phyloP scores from a whole-genome alignment of 2,797 vertebrate species.

The Astyanax mexicanus region DNA sequence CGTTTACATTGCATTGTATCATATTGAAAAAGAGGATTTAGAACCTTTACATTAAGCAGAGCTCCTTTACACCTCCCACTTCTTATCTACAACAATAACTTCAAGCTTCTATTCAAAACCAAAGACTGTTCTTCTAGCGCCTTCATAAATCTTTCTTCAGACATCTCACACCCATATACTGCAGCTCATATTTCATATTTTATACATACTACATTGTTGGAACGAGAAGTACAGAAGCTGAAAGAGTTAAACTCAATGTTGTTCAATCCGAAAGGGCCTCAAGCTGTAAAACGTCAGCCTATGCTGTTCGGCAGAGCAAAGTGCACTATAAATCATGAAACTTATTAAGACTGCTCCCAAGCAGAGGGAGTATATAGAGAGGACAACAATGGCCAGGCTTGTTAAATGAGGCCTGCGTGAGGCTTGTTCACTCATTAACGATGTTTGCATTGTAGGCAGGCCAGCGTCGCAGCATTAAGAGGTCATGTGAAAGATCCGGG shows the following conservation, averaged over 20 bases:
- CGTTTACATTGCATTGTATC: no score
- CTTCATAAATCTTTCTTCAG: neutral
- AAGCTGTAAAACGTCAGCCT: constrained; percentile 14
- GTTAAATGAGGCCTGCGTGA: constrained; percentile 42
- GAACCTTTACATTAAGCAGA: no score
- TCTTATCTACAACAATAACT: no score
- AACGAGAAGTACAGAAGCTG: neutral
- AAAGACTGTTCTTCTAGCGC: neutral
- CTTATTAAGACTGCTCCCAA: constrained; percentile 26
- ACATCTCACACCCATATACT: neutral
- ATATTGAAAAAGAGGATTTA: no score
- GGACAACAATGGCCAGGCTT: constrained; percentile 42
- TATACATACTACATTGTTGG: no score
- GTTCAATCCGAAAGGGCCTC: neutral
- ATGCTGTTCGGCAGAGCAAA: constrained; percentile 9
- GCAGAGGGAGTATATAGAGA: constrained; percentile 18
- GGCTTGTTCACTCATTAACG: constrained; percentile 48
- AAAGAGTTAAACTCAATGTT: neutral
- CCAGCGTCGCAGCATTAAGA: constrained; percentile 43
- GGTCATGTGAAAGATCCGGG: constrained; percentile 52
- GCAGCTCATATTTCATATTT: neutral
- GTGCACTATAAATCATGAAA: constrained; percentile 6
- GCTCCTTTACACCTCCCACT: no score
- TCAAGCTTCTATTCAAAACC: no score
- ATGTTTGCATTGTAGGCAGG: constrained; percentile 58